These are phyloP conservation scores for Drosophila putrida DNA, from an alignment of 2,888 invertebrate genomes.

Conservation along the genomic window DNA sequence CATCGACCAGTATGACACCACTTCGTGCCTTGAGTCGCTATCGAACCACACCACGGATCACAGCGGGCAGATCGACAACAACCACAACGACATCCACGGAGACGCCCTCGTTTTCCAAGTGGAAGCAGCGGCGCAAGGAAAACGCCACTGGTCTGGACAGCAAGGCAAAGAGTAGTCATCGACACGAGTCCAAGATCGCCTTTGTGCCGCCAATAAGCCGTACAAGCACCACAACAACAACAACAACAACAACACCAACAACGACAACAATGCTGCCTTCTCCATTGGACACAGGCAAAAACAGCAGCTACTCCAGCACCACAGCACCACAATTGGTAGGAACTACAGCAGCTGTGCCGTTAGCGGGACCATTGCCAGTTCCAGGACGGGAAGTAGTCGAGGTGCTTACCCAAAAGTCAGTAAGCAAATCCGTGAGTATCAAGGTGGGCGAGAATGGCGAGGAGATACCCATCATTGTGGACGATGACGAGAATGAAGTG, in stretches of 20 bases:
- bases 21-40: conserved; percentile 70
- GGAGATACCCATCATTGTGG: conserved; percentile 81
- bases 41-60: conserved; percentile 57
- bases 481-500: conserved; percentile 80
- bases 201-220: conserved; percentile 11
- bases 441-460: conserved; percentile 86
- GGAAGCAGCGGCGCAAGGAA: conserved; percentile 81
- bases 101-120: conserved; percentile 79
- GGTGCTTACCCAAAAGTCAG: conserved; percentile 85
- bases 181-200: conserved; percentile 59
- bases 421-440: conserved; percentile 86
- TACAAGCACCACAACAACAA: neutral
- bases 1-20: conserved; percentile 70
- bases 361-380: conserved; percentile 6
- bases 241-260: conserved; percentile 12
- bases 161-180: conserved; percentile 60
- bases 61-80: conserved; percentile 61
- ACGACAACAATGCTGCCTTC: neutral
- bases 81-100: conserved; percentile 73
- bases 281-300: neutral
- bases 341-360: neutral
- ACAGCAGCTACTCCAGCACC: conserved; percentile 1
- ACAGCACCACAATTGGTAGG: neutral
- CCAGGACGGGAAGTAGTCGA: conserved; percentile 66
- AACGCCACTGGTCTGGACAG: conserved; percentile 51